These are phyloP conservation scores for Andrena marginata DNA, from an alignment of 2,888 invertebrate genomes.

Conservation along the genomic window DNA sequence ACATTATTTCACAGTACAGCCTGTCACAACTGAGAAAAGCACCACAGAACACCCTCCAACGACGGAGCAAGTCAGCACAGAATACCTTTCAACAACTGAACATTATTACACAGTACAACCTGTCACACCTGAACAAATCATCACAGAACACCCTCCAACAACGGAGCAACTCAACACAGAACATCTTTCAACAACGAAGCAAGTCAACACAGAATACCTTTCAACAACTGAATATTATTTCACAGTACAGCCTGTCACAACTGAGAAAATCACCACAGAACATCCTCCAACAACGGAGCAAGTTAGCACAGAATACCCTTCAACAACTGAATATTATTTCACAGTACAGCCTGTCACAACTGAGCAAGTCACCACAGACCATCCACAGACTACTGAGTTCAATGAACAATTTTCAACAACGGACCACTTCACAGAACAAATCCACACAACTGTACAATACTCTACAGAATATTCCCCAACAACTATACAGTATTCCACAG, in stretches of 20 bases:
- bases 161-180: background rate
- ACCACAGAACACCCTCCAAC: background rate
- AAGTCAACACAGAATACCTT: conserved; percentile 10
- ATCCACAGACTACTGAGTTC: too few relatives aligned
- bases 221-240: background rate
- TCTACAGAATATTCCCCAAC: background rate
- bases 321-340: background rate
- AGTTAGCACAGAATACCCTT: background rate
- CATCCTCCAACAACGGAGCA: background rate
- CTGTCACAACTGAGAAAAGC: background rate
- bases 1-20: background rate
- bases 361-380: conserved; percentile 5
- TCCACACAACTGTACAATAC: background rate
- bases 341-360: background rate
- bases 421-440: conserved; percentile 12
- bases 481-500: conserved; percentile 11
- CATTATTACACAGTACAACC: background rate
- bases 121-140: background rate
- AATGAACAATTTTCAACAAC: background rate
- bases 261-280: background rate
- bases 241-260: too few relatives aligned
- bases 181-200: background rate
- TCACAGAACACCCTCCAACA: background rate
- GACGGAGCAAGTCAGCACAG: background rate
- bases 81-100: background rate